Conservation (phyloP, 2,888 invertebrate species). For the Rhaphigaster nebulosa region DNA sequence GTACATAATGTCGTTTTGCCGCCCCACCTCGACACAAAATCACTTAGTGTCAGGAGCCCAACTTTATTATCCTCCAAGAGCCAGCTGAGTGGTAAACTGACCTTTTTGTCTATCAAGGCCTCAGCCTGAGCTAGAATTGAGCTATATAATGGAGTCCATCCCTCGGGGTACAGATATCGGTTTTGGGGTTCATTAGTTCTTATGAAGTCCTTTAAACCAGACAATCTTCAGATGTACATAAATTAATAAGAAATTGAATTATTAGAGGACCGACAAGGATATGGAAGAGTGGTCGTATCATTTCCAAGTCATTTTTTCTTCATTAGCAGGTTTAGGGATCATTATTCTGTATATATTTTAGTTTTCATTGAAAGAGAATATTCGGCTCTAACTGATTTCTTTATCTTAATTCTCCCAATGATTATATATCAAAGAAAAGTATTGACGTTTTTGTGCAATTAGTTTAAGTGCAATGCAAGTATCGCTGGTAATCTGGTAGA, state of each 20-base stretch:
- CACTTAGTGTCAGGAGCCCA: constrained; percentile 8
- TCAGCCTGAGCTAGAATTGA: background rate
- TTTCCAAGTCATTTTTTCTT: too few species aligned
- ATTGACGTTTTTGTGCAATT: too few species aligned
- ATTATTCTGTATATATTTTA: too few species aligned
- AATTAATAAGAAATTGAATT: background rate
- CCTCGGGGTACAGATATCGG: background rate
- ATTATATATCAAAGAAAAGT: too few species aligned
- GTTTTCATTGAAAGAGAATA: too few species aligned
- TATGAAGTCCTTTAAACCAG: background rate
- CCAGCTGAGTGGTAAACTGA: constrained; percentile 8
- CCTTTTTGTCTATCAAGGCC: constrained; percentile 20
- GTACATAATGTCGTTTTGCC: constrained; percentile 13
- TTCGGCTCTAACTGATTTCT: too few species aligned
- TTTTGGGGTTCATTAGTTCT: background rate
- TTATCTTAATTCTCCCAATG: too few species aligned
- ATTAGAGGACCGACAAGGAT: background rate
- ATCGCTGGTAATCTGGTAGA: too few species aligned
- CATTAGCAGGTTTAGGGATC: too few species aligned
- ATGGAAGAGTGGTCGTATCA: too few species aligned
- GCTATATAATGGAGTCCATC: background rate
- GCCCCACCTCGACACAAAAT: background rate
- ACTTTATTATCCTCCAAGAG: background rate
- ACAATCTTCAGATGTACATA: background rate
- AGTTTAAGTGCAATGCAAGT: too few species aligned